phyloP scores from a whole-genome alignment of 2,113 vertebrate species.

The Diadophis punctatus region DNA sequence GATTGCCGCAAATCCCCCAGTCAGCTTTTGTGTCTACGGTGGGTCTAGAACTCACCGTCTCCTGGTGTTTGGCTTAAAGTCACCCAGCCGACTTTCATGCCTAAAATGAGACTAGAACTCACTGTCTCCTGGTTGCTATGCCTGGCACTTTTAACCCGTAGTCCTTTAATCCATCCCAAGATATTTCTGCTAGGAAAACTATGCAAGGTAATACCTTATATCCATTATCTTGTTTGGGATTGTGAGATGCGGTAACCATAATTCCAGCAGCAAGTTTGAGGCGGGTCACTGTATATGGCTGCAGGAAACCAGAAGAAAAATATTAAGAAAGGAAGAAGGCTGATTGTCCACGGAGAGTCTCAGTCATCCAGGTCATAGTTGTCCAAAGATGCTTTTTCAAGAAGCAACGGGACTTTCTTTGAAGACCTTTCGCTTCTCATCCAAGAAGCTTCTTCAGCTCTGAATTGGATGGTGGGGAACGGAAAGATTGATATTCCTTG shows the following conservation, averaged over 20 bases:
- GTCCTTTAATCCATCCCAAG: not conserved
- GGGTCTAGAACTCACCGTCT: not conserved
- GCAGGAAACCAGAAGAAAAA: conserved; percentile 37
- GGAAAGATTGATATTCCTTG: too few species aligned
- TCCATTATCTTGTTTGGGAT: conserved; percentile 96
- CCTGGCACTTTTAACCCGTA: not conserved
- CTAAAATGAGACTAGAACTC: not conserved
- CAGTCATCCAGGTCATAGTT: too few species aligned
- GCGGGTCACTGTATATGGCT: conserved; percentile 90
- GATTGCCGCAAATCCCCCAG: too few species aligned
- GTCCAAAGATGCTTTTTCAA: too few species aligned
- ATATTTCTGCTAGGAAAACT: not conserved
- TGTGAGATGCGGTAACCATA: conserved; percentile 97
- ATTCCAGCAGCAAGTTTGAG: conserved; percentile 90
- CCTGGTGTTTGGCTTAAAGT: not conserved
- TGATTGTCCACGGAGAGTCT: too few species aligned
- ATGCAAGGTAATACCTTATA: conserved; percentile 82
- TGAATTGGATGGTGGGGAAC: too few species aligned
- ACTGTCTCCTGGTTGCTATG: not conserved
- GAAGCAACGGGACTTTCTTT: too few species aligned
- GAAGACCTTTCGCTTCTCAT: too few species aligned
- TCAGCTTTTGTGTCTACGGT: fast-evolving
- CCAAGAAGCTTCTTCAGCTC: too few species aligned
- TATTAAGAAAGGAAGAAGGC: conserved; percentile 2
- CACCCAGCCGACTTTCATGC: not conserved